phyloP scores from a whole-genome alignment of 2,888 invertebrate genomes.

The Drosophila cyrtoloma region DNA sequence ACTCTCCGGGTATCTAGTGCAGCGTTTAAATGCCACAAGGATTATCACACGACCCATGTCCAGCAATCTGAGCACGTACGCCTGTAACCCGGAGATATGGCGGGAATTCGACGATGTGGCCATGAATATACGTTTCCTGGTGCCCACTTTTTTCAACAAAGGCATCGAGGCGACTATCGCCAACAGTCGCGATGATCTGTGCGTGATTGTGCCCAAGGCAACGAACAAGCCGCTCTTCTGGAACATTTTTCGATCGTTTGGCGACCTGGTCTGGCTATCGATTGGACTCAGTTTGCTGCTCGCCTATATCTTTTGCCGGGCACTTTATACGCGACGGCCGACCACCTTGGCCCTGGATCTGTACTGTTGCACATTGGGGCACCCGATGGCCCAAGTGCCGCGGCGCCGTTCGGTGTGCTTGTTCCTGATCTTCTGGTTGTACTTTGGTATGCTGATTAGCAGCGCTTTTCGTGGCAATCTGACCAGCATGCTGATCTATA shows the following conservation, averaged over 20 bases:
- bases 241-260: constrained; percentile 84
- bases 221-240: constrained; percentile 86
- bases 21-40: constrained; percentile 86
- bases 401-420: constrained; percentile 60
- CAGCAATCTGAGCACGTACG: constrained; percentile 64
- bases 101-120: constrained; percentile 85
- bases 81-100: constrained; percentile 73
- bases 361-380: constrained; percentile 70
- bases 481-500: constrained; percentile 83
- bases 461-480: constrained; percentile 83
- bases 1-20: constrained; percentile 84
- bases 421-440: constrained; percentile 82
- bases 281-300: constrained; percentile 67
- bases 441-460: constrained; percentile 82
- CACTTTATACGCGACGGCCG: constrained; percentile 35
- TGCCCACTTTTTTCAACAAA: constrained; percentile 85
- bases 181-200: constrained; percentile 86
- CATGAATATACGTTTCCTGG: constrained; percentile 86
- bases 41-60: constrained; percentile 67
- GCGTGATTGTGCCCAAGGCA: constrained; percentile 87
- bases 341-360: constrained; percentile 57
- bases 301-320: constrained; percentile 62
- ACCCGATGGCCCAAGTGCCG: constrained; percentile 64
- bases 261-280: constrained; percentile 75
- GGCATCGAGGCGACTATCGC: constrained; percentile 87